These are phyloP conservation scores for Pegea sp. DNA, from an alignment of 23 tunicate genomes.

Conservation along the genomic window DNA sequence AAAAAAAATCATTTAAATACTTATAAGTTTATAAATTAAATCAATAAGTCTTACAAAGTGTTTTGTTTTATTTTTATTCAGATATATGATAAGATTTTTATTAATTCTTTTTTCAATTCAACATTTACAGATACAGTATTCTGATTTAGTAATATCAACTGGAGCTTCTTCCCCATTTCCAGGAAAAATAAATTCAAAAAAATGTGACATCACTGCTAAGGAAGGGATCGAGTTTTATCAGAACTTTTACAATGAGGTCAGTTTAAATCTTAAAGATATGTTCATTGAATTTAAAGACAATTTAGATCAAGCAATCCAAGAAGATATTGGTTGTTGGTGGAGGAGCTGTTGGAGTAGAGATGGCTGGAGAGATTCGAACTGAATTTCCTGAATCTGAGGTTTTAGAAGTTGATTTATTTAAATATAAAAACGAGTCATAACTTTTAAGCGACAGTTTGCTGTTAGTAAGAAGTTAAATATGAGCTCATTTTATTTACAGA, in stretches of 20 bases:
- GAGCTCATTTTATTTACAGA: too few relatives aligned
- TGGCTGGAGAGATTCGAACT: constrained; percentile 71
- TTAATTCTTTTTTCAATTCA: too few relatives aligned
- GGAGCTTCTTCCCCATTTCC: constrained; percentile 41
- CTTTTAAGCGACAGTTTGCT: too few relatives aligned
- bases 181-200: constrained; percentile 8
- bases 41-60: too few relatives aligned
- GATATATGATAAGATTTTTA: too few relatives aligned
- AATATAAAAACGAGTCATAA: too few relatives aligned
- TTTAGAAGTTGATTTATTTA: too few relatives aligned
- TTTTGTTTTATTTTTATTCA: too few relatives aligned
- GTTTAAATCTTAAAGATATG: not conserved
- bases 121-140: constrained; percentile 9
- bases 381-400: constrained; percentile 55
- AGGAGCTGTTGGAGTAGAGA: constrained; percentile 82
- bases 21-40: too few relatives aligned
- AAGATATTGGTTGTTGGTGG: constrained; percentile 54
- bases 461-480: too few relatives aligned
- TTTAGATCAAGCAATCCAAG: constrained; percentile 9
- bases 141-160: constrained; percentile 32
- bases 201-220: constrained; percentile 2
- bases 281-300: not conserved
- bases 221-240: constrained; percentile 13
- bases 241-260: constrained; percentile 22
- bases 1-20: too few relatives aligned